Base-by-base conservation (phyloP, 2,888 invertebrate genomes). In the Caenorhabditis drosophilae region DNA sequence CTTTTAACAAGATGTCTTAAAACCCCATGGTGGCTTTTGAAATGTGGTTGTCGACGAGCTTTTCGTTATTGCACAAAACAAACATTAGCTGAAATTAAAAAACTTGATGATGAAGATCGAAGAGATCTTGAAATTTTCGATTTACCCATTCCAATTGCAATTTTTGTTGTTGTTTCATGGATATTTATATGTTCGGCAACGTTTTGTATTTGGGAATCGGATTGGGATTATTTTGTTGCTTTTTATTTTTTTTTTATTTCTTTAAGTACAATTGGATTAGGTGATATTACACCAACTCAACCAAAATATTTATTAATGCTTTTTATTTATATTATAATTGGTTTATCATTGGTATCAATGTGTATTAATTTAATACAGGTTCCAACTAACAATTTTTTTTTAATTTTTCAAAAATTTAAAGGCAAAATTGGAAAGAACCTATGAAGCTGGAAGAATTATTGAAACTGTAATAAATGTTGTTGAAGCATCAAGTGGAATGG, bases 161-260 rank as follows among this genome's bases (percentile, higher is more conserved):
- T 94, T 2, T 84, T 89, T 38, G 89, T 96, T 56, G 87, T 95
- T 16, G 85, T 94, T 0, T 84, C 89, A 0, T 97, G 97, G 85
- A 92, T 96, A 42, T 88, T 93, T 60, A 85, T 91, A 16, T 96
- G 96, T 0, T 92, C 92, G 1, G 87, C 89, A 1, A 89, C 91
- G 0, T 95, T 86, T 71, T 73, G 74, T 20, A 80, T 54, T 40
- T 86, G 85, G 85, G 86, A 86, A 68, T 91, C 84, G 16, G 81
- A 82, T 0, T 97, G 96, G 96, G 88, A 88, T 23, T 91, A 92
- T 85, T 90, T 94, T 78, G 91, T 92, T 61, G 90, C 95, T 0
- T 94, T 96, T 84, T 97, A 97, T 85, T 97, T 96, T 84, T 92
- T 96, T 4, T 96, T 97, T 84, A 92, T 96, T 76, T 94, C 94